Base-by-base conservation (phyloP, 2,113 vertebrate genomes). In the Tinamus guttatus region DNA sequence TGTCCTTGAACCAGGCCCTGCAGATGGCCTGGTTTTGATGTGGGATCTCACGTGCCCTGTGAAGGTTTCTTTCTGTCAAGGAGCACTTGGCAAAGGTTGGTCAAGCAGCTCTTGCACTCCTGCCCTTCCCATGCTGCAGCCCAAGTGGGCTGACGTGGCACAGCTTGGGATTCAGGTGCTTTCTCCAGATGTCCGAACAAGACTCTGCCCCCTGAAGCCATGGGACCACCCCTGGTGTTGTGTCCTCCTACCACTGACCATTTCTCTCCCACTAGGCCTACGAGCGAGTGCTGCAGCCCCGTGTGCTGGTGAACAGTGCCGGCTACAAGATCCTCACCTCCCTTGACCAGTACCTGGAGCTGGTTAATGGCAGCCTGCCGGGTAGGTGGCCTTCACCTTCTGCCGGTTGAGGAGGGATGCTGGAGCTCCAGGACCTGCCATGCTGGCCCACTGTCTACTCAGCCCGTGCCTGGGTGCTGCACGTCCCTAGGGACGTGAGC, bases 241-340 rank as follows among this genome's bases (percentile, higher is more conserved):
- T 28, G 10, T 0, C 40, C 36, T 11, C 21, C n/a, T n/a, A 38
- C 47, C 51, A 32, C 6, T 40, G 4, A 49, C 41, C 58, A 2
- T 79, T 60, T 93, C 56, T 36, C 52, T 32, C 75, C 49, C 38
- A 30, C 36, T 95, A 99, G 99, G 98, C 98, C 68, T 98, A 98
- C 3, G 99, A 99, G 22, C 96, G 98, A 49, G 98, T 98, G 27
- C 95, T 99, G 16, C 97, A 98, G 1, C 98, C 99, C 5, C 99
- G 98, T 2, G 90, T 97, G 13, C 74, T 98, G 93, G 97, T 99
- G 96, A 99, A 99, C 98, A 99, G 98, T 0, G 99, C 99, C 0
- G 99, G 99, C 69, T 99, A 99, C 98, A 99, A 97, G 94, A 97
- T 98, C n/a, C 97, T 99, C 96, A 98, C 98, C 41, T 99, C 99